Base-by-base conservation (phyloP, 1,140 invertebrate genomes). In the Pinna nobilis region DNA sequence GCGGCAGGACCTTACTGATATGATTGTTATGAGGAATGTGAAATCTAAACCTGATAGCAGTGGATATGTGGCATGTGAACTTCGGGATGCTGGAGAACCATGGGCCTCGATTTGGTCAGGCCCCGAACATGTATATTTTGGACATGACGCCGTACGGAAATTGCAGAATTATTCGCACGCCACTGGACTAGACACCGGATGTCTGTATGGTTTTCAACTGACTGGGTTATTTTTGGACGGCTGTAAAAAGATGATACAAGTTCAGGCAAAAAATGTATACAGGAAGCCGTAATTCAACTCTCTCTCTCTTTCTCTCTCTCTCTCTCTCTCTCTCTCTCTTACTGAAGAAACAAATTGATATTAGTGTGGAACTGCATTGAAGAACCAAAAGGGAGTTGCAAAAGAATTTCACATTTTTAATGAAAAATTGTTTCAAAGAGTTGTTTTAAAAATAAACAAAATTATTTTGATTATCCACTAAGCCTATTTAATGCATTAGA, bases 81-180 rank as follows among this genome's bases (percentile, higher is more conserved):
- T 74, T 5, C 15, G 23, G 1, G 75, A 77, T 37, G 50, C 70
- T 60, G 87, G 88, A n/a, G 77, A 77, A 9, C 50, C 83, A 5
- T 90, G 89, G 89, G 82, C 82, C n/a, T 74, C 83, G 2, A 5
- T 80, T 9, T 90, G 89, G 89, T 30, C 23, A 11, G 89, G 89
- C 0, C 88, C 88, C 5, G 63, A 86, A 50, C 88, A 90, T 80
- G 83, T 90, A 9, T 90, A 90, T 78, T 90, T 88, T 70, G 89
- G 89, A 39, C 89, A 90, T 66, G 88, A 89, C 78, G 88, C 88
- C 1, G 72, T 68, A 7, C 49, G 87, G 37, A 65, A 72, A 33
- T 69, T 90, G 13, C 88, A 89, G 64, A 33, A 60, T 33, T 76
- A 79, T 64, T 51, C 65, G 15, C 81, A 73, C 78, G 86, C 87